Evolutionary conservation across 2,888 invertebrate genomes (phyloP).

Genomic region (Prosapia bicincta): DNA sequence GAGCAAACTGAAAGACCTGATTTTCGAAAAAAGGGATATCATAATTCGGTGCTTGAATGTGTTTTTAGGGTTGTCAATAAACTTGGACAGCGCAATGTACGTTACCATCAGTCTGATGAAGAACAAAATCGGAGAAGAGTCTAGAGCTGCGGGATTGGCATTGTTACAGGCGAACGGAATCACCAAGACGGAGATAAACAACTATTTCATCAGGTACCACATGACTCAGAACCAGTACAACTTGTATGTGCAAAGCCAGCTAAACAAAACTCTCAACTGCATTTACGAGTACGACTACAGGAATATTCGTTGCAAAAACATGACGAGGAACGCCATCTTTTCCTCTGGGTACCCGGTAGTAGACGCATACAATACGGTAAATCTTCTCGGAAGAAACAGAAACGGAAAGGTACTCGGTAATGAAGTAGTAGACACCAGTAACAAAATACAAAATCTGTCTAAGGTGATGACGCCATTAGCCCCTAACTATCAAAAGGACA

Average conservation of each 20-base stretch:
- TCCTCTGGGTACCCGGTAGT: neutral
- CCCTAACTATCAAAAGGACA: neutral
- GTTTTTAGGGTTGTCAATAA: neutral
- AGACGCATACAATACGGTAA: neutral
- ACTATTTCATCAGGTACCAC: neutral
- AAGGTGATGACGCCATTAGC: neutral
- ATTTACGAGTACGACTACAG: neutral
- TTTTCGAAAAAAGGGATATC: neutral
- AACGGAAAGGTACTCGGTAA: neutral
- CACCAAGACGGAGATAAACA: neutral
- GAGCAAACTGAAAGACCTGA: neutral
- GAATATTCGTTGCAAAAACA: neutral
- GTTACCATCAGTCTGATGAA: neutral
- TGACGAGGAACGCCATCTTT: neutral
- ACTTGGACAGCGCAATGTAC: neutral
- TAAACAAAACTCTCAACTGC: neutral
- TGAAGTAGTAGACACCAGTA: neutral
- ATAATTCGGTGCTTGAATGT: neutral
- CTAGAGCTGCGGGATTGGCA: neutral
- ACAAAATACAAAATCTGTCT: neutral
- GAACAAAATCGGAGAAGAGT: neutral
- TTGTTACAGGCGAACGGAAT: neutral
- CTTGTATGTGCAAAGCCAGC: neutral
- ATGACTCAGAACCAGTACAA: neutral
- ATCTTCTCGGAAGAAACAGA: neutral